Percentiles rank a stretch among this genome's conserved stretches.
These are phyloP conservation scores for Thalassophryne amazonica DNA, from an alignment of 2,797 vertebrate species.

Conservation along the genomic window DNA sequence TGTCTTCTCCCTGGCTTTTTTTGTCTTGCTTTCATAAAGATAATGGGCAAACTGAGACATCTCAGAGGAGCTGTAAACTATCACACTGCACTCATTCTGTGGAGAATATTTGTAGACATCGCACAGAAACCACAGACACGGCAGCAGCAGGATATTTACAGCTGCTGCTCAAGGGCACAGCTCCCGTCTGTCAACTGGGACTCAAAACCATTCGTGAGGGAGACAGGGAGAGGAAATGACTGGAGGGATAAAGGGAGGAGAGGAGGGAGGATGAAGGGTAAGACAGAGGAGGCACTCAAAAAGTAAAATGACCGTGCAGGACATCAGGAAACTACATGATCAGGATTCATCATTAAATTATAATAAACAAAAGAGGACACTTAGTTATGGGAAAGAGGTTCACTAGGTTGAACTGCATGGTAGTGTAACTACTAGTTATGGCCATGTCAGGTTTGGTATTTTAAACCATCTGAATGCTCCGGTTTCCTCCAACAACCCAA, in stretches of 20 bases:
- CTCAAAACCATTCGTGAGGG: slow-evolving; percentile 22
- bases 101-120: slow-evolving; percentile 13
- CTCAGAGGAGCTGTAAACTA: slow-evolving; percentile 38
- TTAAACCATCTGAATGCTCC: too few relatives aligned
- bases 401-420: too few relatives aligned
- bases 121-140: slow-evolving; percentile 5
- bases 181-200: slow-evolving; percentile 51
- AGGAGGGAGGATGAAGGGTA: neutral
- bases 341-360: too few relatives aligned
- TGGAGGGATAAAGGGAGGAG: slow-evolving; percentile 5
- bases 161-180: slow-evolving; percentile 63
- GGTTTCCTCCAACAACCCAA: too few relatives aligned
- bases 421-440: too few relatives aligned
- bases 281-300: neutral
- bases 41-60: slow-evolving; percentile 1
- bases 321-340: too few relatives aligned
- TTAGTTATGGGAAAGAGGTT: too few relatives aligned
- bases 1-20: slow-evolving; percentile 3
- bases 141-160: slow-evolving; percentile 46
- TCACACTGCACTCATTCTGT: slow-evolving; percentile 10
- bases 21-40: slow-evolving; percentile 14
- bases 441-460: too few relatives aligned
- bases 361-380: too few relatives aligned
- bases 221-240: neutral
- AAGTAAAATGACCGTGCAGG: too few relatives aligned